Base-by-base conservation (phyloP, 2,113 vertebrate genomes). In the Prionailurus bengalensis region DNA sequence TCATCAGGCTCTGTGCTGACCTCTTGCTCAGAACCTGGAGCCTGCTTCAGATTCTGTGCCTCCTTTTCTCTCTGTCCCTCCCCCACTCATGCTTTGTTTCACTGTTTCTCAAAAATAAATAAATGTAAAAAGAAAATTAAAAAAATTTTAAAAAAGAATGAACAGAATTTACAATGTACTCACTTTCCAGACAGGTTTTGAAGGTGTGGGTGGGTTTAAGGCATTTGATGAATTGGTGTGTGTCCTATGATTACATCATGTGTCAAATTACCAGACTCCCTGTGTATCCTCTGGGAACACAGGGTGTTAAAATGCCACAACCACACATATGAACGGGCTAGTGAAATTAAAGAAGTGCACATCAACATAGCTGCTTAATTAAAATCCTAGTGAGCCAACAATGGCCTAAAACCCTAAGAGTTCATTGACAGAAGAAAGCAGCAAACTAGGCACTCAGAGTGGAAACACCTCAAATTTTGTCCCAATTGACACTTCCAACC, bases 361-460 rank as follows among this genome's bases (percentile, higher is more conserved):
- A 55, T 33, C 79, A 91, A 90, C 88, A 94, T 61, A 10, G 53
- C 33, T 86, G 58, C 36, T 71, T 95, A 39, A 94, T 89, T 89
- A 92, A 93, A 96, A 84, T 55, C 65, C 53, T 19, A 42, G 63
- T 29, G 61, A 58, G 11, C n/a, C 82, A 58, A 27, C 27, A 61
- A 58, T 33, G 55, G 31, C 45, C 14, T 33, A 55, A 78, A 71
- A 76, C 83, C 87, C 1, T 33, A 55, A 85, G 65, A 89, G 33
- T 61, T 63, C 65, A 80, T 71, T 33, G 31, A 53, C 42, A 21
- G n/a, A 83, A 88, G 66, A 51, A 92, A 66, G 63, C 29, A n/a
- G 82, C 42, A 94, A 82, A 76, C 55, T 17, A 89, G 42, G 94
- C 33, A 48, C 27, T 55, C 70, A 76, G 14, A n/a, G 51, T 27